Evolutionary conservation across 2,797 vertebrate species (phyloP).

Genomic region (Gymnothorax javanicus): DNA sequence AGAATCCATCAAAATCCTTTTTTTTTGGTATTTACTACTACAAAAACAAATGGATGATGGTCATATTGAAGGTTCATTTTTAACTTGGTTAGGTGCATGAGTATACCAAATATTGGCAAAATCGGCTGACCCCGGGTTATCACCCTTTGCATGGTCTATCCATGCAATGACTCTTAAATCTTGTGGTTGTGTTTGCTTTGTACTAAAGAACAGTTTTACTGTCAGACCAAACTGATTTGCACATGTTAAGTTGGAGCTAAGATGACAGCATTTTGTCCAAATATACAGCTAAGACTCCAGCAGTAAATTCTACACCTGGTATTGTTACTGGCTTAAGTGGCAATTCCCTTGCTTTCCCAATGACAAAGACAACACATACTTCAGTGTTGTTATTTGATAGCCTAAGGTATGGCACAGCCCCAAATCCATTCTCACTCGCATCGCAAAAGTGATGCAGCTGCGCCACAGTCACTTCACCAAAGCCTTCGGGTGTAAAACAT

Average conservation of each 20-base stretch:
- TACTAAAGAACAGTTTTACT: constrained; percentile 28
- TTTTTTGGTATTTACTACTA: too few species aligned
- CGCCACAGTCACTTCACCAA: not conserved
- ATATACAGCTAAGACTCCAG: not conserved
- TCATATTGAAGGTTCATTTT: too few species aligned
- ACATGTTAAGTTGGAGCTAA: too few species aligned
- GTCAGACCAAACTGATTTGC: not conserved
- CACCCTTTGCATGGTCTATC: too few species aligned
- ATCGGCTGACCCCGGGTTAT: too few species aligned
- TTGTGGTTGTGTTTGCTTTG: constrained; percentile 7
- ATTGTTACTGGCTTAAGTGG: not conserved
- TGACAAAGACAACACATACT: not conserved
- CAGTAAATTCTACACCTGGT: not conserved
- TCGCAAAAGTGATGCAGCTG: not conserved
- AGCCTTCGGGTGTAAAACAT: not conserved
- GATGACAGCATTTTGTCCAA: not conserved
- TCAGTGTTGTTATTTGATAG: not conserved
- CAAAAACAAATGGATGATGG: too few species aligned
- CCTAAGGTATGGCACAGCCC: not conserved
- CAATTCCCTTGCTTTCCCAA: not conserved
- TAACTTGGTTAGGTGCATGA: too few species aligned
- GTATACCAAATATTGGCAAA: too few species aligned
- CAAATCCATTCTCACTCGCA: too few species aligned
- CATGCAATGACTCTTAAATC: constrained; percentile 18
- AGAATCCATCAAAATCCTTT: too few species aligned